These are phyloP conservation scores for Ephialtes manifestator DNA, from an alignment of 2,888 invertebrate genomes.

Conservation along the genomic window DNA sequence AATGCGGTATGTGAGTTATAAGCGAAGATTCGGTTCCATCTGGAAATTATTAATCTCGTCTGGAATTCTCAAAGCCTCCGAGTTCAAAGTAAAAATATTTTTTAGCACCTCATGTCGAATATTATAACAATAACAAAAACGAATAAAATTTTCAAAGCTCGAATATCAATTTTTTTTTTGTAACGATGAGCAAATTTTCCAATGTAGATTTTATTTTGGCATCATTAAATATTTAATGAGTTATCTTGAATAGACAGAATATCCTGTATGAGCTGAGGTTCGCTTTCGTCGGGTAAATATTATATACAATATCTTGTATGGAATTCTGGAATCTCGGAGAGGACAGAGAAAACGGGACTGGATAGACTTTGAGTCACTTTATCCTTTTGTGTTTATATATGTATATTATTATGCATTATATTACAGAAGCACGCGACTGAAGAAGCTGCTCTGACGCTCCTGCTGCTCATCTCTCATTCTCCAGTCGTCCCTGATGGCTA, in stretches of 20 bases:
- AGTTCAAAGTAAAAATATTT: too few species aligned
- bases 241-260: too few species aligned
- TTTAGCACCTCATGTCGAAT: too few species aligned
- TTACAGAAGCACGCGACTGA: conserved; percentile 65
- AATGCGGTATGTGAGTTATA: neutral
- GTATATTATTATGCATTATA: conserved; percentile 50
- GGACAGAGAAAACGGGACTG: neutral
- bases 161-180: too few species aligned
- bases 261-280: neutral
- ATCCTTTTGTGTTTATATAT: too few species aligned
- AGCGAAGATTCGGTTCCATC: neutral
- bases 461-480: conserved; percentile 50
- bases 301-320: neutral
- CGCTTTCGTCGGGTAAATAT: neutral
- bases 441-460: conserved; percentile 54
- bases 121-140: too few species aligned
- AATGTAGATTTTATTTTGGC: too few species aligned
- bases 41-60: neutral
- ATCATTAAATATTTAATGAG: too few species aligned
- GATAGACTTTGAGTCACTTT: too few species aligned
- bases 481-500: conserved; percentile 18
- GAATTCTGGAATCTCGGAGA: neutral
- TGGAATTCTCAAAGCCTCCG: neutral
- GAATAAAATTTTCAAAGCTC: too few species aligned
- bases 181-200: too few species aligned